Evolutionary conservation across 2,113 vertebrate species (phyloP).

Genomic region (Gracilinanus agilis): DNA sequence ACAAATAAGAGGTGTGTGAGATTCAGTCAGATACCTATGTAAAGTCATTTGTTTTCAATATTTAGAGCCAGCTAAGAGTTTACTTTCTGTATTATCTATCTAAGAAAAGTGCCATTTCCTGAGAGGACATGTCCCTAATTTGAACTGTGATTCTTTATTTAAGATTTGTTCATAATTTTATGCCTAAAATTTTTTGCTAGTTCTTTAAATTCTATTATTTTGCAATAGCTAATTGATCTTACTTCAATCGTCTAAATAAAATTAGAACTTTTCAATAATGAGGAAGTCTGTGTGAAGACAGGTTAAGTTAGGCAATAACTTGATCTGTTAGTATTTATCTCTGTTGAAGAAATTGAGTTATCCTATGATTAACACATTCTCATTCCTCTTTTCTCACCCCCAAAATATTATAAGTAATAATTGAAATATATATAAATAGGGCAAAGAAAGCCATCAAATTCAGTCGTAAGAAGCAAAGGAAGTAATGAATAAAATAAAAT

Average conservation of each 20-base stretch:
- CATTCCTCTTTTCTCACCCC: conserved; percentile 17
- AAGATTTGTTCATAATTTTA: conserved; percentile 53
- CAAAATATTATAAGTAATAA: not conserved
- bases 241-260: not conserved
- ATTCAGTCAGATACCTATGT: conserved; percentile 34
- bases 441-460: conserved; percentile 30
- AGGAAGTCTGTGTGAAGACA: not conserved
- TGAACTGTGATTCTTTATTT: conserved; percentile 44
- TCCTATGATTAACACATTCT: conserved; percentile 40
- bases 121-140: conserved; percentile 45
- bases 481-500: conserved; percentile 12
- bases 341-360: conserved; percentile 43
- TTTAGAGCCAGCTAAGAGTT: not conserved
- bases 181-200: conserved; percentile 24
- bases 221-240: not conserved
- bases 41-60: conserved; percentile 33
- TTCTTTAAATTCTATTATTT: conserved; percentile 1
- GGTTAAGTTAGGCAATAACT: conserved; percentile 6
- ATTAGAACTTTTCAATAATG: not conserved
- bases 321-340: conserved; percentile 54
- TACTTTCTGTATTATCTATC: conserved; percentile 41
- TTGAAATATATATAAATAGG: conserved; percentile 51
- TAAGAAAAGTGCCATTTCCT: conserved; percentile 50
- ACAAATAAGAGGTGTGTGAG: conserved; percentile 72
- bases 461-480: conserved; percentile 5